phyloP scores from a whole-genome alignment of 92 coral and sea anemone genomes.

The Umimayanthus kanabou region DNA sequence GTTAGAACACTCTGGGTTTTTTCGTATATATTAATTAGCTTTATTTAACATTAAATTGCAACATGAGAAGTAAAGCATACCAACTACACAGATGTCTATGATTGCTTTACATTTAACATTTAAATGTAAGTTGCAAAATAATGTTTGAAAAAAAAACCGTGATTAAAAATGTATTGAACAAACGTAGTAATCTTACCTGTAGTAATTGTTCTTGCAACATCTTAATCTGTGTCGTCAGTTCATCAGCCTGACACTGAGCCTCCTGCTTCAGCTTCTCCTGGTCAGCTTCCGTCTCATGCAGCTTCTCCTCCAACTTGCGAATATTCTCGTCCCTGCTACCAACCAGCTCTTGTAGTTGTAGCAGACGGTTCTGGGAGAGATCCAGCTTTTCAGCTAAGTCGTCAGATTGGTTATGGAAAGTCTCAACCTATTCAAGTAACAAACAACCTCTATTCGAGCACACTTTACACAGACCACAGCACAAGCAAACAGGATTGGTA shows the following conservation, averaged over 20 bases:
- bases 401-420: slow-evolving; percentile 73
- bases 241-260: slow-evolving; percentile 76
- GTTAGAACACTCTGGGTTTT: background rate
- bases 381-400: slow-evolving; percentile 75
- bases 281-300: slow-evolving; percentile 56
- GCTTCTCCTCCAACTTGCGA: slow-evolving; percentile 61
- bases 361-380: slow-evolving; percentile 71
- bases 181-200: slow-evolving; percentile 58
- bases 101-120: too few species aligned
- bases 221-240: slow-evolving; percentile 75
- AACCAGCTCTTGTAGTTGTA: slow-evolving; percentile 61
- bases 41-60: too few species aligned
- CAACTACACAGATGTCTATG: too few species aligned
- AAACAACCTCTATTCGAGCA: background rate
- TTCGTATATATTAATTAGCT: too few species aligned
- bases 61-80: too few species aligned
- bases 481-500: background rate
- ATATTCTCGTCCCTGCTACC: slow-evolving; percentile 69
- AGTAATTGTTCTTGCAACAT: slow-evolving; percentile 74
- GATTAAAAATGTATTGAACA: background rate
- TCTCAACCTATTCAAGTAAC: slow-evolving; percentile 58
- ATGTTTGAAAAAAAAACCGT: background rate
- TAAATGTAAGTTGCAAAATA: too few species aligned
- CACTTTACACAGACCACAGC: background rate
- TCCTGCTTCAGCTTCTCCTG: slow-evolving; percentile 72